phyloP scores from a whole-genome alignment of 2,888 invertebrate genomes.

The Malthinus flaveolus region DNA sequence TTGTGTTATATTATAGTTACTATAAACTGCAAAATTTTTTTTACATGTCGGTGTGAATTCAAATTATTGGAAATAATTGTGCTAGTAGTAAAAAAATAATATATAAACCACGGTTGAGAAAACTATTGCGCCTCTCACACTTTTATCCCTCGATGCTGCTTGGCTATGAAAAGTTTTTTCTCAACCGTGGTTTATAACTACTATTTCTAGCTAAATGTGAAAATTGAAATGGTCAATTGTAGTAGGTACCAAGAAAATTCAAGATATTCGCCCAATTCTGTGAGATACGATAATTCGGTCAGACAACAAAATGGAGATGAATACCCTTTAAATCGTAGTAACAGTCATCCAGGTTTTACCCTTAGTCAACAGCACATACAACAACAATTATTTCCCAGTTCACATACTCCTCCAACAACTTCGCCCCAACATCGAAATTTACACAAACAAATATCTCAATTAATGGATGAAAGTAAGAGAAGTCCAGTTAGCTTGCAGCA shows the following conservation, averaged over 20 bases:
- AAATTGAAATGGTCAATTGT: background rate
- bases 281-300: slow-evolving; percentile 36
- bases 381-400: slow-evolving; percentile 57
- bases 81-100: too few species aligned
- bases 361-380: slow-evolving; percentile 57
- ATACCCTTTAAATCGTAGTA: slow-evolving; percentile 58
- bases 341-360: slow-evolving; percentile 63
- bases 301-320: slow-evolving; percentile 70
- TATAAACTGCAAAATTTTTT: too few species aligned
- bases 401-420: slow-evolving; percentile 59
- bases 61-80: too few species aligned
- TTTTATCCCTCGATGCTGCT: too few species aligned
- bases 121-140: too few species aligned
- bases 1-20: too few species aligned
- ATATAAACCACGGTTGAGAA: too few species aligned
- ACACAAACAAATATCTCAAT: slow-evolving; percentile 61
- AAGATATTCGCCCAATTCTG: slow-evolving; percentile 35
- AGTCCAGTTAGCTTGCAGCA: slow-evolving; percentile 60
- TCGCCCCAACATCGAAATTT: slow-evolving; percentile 68
- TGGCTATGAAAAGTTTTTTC: too few species aligned
- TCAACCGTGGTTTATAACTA: background rate
- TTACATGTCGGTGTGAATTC: too few species aligned
- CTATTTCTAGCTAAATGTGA: background rate
- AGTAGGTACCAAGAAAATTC: slow-evolving; percentile 37
- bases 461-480: slow-evolving; percentile 48